A percentile compares a stretch with the other conserved stretches of the same genome.
These are phyloP conservation scores for Bombus haemorrhoidalis DNA, from an alignment of 1,140 invertebrate genomes.

Conservation along the genomic window DNA sequence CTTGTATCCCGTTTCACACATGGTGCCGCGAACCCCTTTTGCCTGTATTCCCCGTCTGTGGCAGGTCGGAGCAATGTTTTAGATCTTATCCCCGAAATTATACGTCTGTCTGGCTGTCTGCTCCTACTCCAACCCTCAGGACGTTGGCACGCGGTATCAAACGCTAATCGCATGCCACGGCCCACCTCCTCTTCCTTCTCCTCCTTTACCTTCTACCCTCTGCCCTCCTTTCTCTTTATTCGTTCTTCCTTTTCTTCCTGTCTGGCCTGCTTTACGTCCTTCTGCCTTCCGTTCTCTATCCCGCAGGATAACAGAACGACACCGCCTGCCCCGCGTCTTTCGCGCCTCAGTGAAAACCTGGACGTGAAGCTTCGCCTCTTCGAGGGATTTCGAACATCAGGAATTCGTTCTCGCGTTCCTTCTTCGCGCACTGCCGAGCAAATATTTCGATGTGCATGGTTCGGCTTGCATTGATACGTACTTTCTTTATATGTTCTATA, in stretches of 20 bases:
- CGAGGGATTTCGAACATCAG: constrained; percentile 31
- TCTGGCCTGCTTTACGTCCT: constrained; percentile 63
- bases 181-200: constrained; percentile 37
- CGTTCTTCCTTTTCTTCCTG: constrained; percentile 57
- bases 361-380: background rate
- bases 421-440: background rate
- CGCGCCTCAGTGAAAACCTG: constrained; percentile 31
- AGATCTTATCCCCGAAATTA: constrained; percentile 80
- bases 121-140: constrained; percentile 73
- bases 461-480: no score
- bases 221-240: constrained; percentile 55
- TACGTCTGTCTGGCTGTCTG: constrained; percentile 77
- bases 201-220: background rate
- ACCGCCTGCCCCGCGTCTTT: constrained; percentile 29
- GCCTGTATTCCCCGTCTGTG: constrained; percentile 74
- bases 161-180: constrained; percentile 71
- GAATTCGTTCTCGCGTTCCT: constrained; percentile 1
- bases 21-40: constrained; percentile 75
- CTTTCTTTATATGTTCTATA: background rate
- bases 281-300: constrained; percentile 57
- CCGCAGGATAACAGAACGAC: constrained; percentile 57
- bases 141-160: constrained; percentile 73
- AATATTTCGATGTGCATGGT: background rate
- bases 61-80: constrained; percentile 71
- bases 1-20: constrained; percentile 78